Base-by-base conservation (phyloP, 2,888 invertebrate genomes). In the Himalopsyche anomala region DNA sequence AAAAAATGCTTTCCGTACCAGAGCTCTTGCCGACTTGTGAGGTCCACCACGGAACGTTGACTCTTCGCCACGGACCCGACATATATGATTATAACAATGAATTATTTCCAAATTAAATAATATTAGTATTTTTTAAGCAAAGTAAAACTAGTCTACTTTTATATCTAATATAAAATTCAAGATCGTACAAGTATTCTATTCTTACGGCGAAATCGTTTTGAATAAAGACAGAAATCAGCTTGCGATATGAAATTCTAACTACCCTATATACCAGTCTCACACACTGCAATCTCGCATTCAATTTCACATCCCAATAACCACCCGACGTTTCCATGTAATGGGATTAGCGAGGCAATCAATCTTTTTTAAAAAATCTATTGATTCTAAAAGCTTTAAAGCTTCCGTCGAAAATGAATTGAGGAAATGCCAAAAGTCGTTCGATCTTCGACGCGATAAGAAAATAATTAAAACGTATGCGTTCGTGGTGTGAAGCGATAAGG, bases 291-390 rank as follows among this genome's bases (percentile, higher is more conserved):
- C 69, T 11, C 9, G 0, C 69, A 28, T 69, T 69, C 69, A 69
- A 69, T 69, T 69, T 69, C 36, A 69, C 69, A 69, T 17, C 8
- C 28, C 28, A 69, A 28, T 69, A 69, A 69, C 69, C 28, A 69
- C 69, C 28, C 69, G 28, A 69, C 36, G 11, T 69, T 36, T 69
- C 69, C 28, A 11, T 36, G 19, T 69, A 11, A 28, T 11, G 69
- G 3, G 15, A 69, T 69, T 69, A 69, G 69, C 12, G 12, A 69
- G 28, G 69, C 69, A 69, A 69, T 69, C 69, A 69, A 69, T 69
- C 69, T 69, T 69, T 69, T 8, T 36, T 69, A 1, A 69, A 69
- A 69, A 69, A 36, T 69, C 36, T 69, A 28, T 69, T 69, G 69
- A 36, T 69, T 69, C 69, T n/a, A 11, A 56, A 45, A 28, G 69